Evolutionary conservation across 2,888 invertebrate species (phyloP), one percentile per base, ranked within the genome.

Genomic region (Scrobipalpa costella): DNA sequence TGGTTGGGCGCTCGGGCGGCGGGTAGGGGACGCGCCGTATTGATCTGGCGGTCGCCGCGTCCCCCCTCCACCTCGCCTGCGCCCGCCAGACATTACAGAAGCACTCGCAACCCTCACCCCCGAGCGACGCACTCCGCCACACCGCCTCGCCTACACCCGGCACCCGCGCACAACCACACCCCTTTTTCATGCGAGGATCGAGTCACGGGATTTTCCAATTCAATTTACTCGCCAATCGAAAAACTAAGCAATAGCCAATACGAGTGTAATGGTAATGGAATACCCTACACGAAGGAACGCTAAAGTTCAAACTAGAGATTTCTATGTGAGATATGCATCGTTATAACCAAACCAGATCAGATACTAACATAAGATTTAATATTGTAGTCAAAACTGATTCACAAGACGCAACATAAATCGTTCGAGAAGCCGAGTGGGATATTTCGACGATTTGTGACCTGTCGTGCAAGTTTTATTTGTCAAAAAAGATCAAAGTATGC

Each of bases 161-260:
- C 72, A 78, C 79, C 81, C 81, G 79, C 79, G 77, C 79, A 76
- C 76, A 78, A 88, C 90, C 90, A 90, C 90, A 90, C 90, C 90
- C 88, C 89, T 88, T 87, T 85, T 84, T 81, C 83, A 85, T 80
- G 74, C 84, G 76, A 81, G 75, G 72, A 78, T 76, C 85, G 82
- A 90, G 83, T 90, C 91, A 91, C 80, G 87, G 90, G 90, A 86
- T 88, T 90, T 91, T 90, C 90, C 91, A 85, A 88, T 87, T 85
- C 84, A 85, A 88, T 88, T 88, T 88, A 77, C 81, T 77, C 73
- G 73, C 75, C 80, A 75, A 83, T 81, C 76, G 73, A 79, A 73
- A 79, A 78, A 77, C 71, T 68, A 68, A 71, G 69, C 66, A 73
- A 70, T 57, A 17, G 61, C 61, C 58, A 19, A 62, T 66, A 52